Evolutionary conservation across 2,797 vertebrate genomes (phyloP).

Genomic region (Nannoperca australis): DNA sequence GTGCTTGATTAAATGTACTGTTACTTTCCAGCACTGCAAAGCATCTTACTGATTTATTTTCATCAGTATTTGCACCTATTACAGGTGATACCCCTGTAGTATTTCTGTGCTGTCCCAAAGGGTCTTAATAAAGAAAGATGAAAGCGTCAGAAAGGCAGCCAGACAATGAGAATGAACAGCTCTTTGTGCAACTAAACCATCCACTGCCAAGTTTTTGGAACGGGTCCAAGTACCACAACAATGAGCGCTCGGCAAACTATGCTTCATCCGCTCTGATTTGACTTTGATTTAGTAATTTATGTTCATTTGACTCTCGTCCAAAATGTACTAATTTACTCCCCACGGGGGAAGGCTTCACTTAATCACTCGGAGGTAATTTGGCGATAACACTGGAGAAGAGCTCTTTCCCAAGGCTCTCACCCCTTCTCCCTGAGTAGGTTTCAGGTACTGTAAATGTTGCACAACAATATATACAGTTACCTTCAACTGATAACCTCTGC

Average conservation of each 20-base stretch:
- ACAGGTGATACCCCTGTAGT: constrained; percentile 64
- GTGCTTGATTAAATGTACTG: background rate
- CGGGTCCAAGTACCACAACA: constrained; percentile 39
- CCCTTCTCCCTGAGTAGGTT: constrained; percentile 16
- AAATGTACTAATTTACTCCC: constrained; percentile 55
- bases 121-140: constrained; percentile 41
- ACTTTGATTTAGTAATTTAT: constrained; percentile 63
- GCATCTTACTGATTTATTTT: constrained; percentile 25
- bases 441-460: constrained; percentile 44
- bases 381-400: constrained; percentile 25
- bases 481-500: constrained; percentile 23
- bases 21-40: constrained; percentile 28
- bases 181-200: constrained; percentile 51
- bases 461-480: constrained; percentile 38
- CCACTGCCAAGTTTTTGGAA: constrained; percentile 48
- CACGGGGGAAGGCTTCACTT: constrained; percentile 32
- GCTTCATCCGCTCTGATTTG: constrained; percentile 56
- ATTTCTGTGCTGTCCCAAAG: constrained; percentile 38
- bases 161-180: constrained; percentile 51
- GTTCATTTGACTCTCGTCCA: constrained; percentile 54
- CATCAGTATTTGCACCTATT: constrained; percentile 56
- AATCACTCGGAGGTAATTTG: constrained; percentile 54
- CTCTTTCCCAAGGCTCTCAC: constrained; percentile 39
- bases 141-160: constrained; percentile 37
- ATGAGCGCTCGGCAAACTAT: constrained; percentile 56